Evolutionary conservation across 2,888 invertebrate genomes (phyloP).

Genomic region (Lasioglossum leucozonium): DNA sequence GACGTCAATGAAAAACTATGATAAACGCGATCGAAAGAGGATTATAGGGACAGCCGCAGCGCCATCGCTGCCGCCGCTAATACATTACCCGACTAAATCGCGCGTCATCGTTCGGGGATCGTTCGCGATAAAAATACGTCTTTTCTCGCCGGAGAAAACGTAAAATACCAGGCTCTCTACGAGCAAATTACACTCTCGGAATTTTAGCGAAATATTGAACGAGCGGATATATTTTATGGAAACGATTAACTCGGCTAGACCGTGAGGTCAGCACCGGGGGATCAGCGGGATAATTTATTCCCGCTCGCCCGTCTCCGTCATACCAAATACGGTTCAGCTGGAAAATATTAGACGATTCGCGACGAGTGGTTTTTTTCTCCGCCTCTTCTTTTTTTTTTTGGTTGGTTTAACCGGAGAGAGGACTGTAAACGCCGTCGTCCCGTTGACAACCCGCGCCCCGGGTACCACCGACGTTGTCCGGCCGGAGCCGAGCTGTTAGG

Average conservation of each 20-base stretch:
- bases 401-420: slow-evolving; percentile 8
- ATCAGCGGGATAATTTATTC: slow-evolving; percentile 43
- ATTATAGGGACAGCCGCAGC: background rate
- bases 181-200: background rate
- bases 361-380: background rate
- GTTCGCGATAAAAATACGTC: slow-evolving; percentile 1
- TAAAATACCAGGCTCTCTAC: background rate
- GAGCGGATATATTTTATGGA: slow-evolving; percentile 13
- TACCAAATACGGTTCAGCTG: slow-evolving; percentile 46
- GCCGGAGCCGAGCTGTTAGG: slow-evolving; percentile 68
- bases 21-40: background rate
- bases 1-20: slow-evolving; percentile 1
- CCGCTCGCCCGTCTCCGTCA: slow-evolving; percentile 26
- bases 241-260: slow-evolving; percentile 40
- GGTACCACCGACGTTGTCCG: slow-evolving; percentile 61
- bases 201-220: background rate
- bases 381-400: background rate
- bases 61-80: background rate
- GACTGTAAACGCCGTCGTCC: slow-evolving; percentile 44
- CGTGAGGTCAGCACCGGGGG: slow-evolving; percentile 8
- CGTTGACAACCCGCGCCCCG: slow-evolving; percentile 55
- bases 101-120: background rate
- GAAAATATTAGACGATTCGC: slow-evolving; percentile 56
- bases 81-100: background rate
- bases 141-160: slow-evolving; percentile 1